Percentiles rank a stretch among this genome's conserved stretches.
phyloP scores from a whole-genome alignment of 2,888 invertebrate genomes.

The Dasypogon diadema region DNA sequence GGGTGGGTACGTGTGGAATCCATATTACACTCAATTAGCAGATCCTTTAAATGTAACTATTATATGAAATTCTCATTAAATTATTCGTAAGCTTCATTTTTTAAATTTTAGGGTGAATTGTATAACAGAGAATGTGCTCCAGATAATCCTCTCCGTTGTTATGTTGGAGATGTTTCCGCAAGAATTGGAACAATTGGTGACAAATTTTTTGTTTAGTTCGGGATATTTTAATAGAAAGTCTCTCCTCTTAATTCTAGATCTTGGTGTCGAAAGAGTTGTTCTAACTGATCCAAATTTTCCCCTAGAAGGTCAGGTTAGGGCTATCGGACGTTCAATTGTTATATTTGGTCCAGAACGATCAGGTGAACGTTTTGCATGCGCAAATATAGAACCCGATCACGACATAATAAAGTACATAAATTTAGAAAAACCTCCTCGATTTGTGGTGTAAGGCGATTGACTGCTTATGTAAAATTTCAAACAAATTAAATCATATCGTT shows the following conservation, averaged over 20 bases:
- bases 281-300: slow-evolving; percentile 91
- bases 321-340: slow-evolving; percentile 87
- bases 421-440: slow-evolving; percentile 86
- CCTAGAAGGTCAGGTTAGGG: slow-evolving; percentile 80
- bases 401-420: slow-evolving; percentile 92
- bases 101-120: slow-evolving; percentile 76
- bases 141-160: slow-evolving; percentile 89
- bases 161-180: slow-evolving; percentile 90
- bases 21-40: slow-evolving; percentile 88
- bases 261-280: slow-evolving; percentile 82
- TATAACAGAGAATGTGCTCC: slow-evolving; percentile 90
- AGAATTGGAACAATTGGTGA: slow-evolving; percentile 83
- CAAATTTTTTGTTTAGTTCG: not conserved
- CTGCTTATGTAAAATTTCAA: not conserved
- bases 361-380: slow-evolving; percentile 84
- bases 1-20: slow-evolving; percentile 93
- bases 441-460: slow-evolving; percentile 77
- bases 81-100: too few species aligned
- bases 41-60: slow-evolving; percentile 85
- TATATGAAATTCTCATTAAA: not conserved
- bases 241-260: slow-evolving; percentile 67
- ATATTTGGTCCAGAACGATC: slow-evolving; percentile 82
- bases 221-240: not conserved
- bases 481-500: slow-evolving; percentile 7
- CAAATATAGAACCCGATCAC: slow-evolving; percentile 90